A percentile compares a stretch with the other conserved stretches of the same genome.
Conservation (phyloP, 1,140 invertebrate species). For the Cecropterus lyciades region DNA sequence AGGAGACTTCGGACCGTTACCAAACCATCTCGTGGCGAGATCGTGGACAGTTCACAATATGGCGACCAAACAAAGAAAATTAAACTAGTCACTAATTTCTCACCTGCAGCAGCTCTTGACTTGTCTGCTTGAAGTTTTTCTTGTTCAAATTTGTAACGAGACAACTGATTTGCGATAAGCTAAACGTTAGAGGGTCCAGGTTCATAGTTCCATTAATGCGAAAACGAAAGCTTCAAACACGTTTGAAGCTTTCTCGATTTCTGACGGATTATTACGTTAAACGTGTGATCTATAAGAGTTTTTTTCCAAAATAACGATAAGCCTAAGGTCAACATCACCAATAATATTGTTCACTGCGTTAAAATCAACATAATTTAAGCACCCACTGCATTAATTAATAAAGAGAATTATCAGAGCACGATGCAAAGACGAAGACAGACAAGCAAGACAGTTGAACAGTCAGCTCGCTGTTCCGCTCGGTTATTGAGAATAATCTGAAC, state of each 20-base stretch:
- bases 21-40: constrained; percentile 63
- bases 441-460: neutral
- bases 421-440: constrained; percentile 64
- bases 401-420: constrained; percentile 9
- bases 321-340: constrained; percentile 81
- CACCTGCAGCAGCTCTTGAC: constrained; percentile 89
- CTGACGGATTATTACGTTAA: constrained; percentile 71
- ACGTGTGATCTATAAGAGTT: constrained; percentile 71
- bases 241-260: constrained; percentile 90
- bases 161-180: constrained; percentile 98
- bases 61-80: constrained; percentile 77
- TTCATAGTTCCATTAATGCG: constrained; percentile 98
- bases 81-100: constrained; percentile 47
- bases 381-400: constrained; percentile 49
- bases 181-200: constrained; percentile 98
- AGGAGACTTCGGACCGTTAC: constrained; percentile 31
- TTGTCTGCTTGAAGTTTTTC: constrained; percentile 96
- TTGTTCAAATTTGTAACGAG: constrained; percentile 97
- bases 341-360: constrained; percentile 70
- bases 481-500: too few species aligned
- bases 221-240: constrained; percentile 87
- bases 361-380: constrained; percentile 73
- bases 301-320: constrained; percentile 74
- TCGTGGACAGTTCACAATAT: constrained; percentile 68
- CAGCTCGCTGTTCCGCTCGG: too few species aligned